These are phyloP conservation scores for Steinernema hermaphroditum DNA, from an alignment of 2,888 invertebrate species.

Conservation along the genomic window DNA sequence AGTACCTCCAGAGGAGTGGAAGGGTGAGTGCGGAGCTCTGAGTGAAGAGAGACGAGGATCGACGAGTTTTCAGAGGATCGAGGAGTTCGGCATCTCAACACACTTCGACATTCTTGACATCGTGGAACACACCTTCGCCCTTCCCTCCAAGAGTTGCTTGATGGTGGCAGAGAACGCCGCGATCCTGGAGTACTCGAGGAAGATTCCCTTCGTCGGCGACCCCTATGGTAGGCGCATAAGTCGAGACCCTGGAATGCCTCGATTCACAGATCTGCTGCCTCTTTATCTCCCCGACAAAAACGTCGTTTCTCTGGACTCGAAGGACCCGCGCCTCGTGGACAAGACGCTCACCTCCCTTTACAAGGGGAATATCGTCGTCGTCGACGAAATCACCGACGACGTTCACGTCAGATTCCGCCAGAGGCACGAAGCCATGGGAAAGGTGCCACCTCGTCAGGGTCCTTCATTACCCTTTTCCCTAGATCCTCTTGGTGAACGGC, in stretches of 20 bases:
- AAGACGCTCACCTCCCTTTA: neutral
- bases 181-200: conserved; percentile 37
- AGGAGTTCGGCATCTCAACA: neutral
- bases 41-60: too few species aligned
- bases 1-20: neutral
- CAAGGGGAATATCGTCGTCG: neutral
- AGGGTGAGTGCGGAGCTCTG: too few species aligned
- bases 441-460: neutral
- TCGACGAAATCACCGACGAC: neutral
- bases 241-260: neutral
- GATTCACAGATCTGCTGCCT: neutral
- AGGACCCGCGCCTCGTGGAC: neutral
- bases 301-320: neutral
- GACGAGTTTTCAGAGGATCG: neutral
- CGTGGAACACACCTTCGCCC: conserved; percentile 12
- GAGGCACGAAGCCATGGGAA: neutral
- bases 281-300: conserved; percentile 12
- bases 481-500: neutral
- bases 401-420: neutral
- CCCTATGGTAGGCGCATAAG: conserved; percentile 40
- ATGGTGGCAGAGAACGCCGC: conserved; percentile 27
- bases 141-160: conserved; percentile 22
- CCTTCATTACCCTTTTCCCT: too few species aligned
- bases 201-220: conserved; percentile 41
- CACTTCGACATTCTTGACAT: conserved; percentile 1